phyloP scores from a whole-genome alignment of 2,113 vertebrate genomes.

The Tursiops truncatus region DNA sequence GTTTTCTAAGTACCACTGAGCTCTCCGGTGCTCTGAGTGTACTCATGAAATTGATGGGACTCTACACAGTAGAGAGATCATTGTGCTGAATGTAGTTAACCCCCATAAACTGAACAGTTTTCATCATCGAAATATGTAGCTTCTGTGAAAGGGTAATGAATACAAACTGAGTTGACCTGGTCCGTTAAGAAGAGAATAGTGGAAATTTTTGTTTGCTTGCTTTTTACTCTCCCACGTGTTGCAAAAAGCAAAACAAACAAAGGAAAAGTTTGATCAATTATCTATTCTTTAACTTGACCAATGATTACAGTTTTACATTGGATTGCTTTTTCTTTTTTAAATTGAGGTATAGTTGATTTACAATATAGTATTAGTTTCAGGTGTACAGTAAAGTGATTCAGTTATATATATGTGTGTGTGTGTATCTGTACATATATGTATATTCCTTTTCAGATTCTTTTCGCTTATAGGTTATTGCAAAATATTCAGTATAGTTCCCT shows the following conservation, averaged over 20 bases:
- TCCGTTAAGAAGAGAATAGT: not conserved
- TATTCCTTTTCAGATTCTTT: not conserved
- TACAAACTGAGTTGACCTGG: not conserved
- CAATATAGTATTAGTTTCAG: not conserved
- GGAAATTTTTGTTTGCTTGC: not conserved
- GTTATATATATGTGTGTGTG: not conserved
- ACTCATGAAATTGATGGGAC: not conserved
- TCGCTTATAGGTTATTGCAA: not conserved
- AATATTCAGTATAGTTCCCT: not conserved
- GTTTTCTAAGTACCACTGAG: not conserved
- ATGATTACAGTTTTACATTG: not conserved
- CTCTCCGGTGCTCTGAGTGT: not conserved
- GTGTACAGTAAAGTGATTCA: not conserved
- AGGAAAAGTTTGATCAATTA: not conserved
- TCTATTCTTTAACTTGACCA: not conserved
- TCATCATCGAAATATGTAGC: not conserved
- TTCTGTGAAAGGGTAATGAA: not conserved
- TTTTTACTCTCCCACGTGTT: not conserved
- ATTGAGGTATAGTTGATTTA: not conserved
- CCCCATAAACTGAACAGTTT: not conserved
- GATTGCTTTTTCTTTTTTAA: not conserved
- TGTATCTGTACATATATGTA: too few relatives aligned
- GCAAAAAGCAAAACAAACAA: not conserved
- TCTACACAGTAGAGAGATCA: not conserved
- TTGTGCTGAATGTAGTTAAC: not conserved